Conservation (phyloP, 2,888 invertebrate species). For the Ephialtes manifestator region DNA sequence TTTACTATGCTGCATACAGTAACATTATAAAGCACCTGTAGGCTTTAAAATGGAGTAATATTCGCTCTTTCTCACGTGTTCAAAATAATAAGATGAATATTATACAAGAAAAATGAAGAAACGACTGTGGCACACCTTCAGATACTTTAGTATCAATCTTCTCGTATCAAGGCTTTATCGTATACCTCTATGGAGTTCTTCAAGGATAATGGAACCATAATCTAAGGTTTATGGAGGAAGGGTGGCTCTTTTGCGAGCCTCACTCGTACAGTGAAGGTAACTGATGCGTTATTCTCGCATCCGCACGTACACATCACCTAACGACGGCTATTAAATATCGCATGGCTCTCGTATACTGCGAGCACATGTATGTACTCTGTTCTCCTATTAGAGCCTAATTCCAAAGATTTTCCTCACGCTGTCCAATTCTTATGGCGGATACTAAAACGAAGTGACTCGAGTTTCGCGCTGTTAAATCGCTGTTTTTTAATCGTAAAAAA, state of each 20-base stretch:
- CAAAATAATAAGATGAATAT: constrained; percentile 9
- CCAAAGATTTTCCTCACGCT: background rate
- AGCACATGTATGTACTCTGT: background rate
- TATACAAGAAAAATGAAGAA: constrained; percentile 20
- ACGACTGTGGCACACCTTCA: background rate
- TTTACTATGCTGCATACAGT: background rate
- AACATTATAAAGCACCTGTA: background rate
- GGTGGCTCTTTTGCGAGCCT: constrained; percentile 4
- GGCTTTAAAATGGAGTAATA: constrained; percentile 8
- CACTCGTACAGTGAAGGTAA: background rate
- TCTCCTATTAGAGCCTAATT: constrained; percentile 30
- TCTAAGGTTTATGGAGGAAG: constrained; percentile 57
- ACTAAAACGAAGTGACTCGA: background rate
- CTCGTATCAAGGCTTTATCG: background rate
- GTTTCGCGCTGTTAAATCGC: background rate
- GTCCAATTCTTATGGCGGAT: background rate
- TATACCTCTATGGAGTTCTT: constrained; percentile 24
- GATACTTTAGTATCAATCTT: constrained; percentile 25
- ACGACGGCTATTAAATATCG: constrained; percentile 36
- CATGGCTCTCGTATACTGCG: constrained; percentile 2
- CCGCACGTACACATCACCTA: background rate
- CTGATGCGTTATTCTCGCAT: constrained; percentile 3
- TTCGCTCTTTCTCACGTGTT: constrained; percentile 2
- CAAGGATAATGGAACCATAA: constrained; percentile 63
- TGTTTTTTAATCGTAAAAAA: background rate